Evolutionary conservation across 1,140 invertebrate genomes (phyloP).

Genomic region (Aethina tumida): DNA sequence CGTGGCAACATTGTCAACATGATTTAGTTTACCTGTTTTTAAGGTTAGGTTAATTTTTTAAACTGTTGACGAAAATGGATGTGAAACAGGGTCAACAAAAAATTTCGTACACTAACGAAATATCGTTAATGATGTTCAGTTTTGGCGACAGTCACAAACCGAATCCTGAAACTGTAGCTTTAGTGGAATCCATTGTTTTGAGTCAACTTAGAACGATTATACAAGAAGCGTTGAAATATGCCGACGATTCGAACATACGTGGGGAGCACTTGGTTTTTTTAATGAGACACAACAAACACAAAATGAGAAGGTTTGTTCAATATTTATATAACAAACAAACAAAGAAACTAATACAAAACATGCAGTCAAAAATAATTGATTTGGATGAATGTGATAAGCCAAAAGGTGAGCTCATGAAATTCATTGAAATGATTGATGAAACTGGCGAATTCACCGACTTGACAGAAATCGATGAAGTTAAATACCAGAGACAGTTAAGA

Average conservation of each 20-base stretch:
- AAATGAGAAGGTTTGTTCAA: constrained; percentile 35
- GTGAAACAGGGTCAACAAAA: constrained; percentile 21
- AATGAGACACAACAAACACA: constrained; percentile 48
- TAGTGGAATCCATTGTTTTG: constrained; percentile 56
- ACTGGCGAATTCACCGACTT: constrained; percentile 44
- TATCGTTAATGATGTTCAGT: constrained; percentile 62
- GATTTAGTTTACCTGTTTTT: constrained; percentile 9
- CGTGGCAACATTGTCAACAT: constrained; percentile 1
- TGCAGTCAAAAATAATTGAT: constrained; percentile 12
- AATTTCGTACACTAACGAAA: constrained; percentile 44
- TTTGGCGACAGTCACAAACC: constrained; percentile 60
- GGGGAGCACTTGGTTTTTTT: constrained; percentile 54
- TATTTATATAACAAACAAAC: constrained; percentile 30
- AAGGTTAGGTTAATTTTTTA: constrained; percentile 4
- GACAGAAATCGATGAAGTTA: constrained; percentile 40
- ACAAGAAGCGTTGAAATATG: constrained; percentile 44
- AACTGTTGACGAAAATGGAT: constrained; percentile 1
- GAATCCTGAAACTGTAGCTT: constrained; percentile 50
- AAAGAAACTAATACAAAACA: constrained; percentile 32
- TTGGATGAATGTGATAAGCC: constrained; percentile 17
- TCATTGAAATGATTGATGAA: constrained; percentile 45
- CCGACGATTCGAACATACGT: constrained; percentile 37
- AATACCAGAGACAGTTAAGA: constrained; percentile 40
- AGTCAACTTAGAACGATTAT: constrained; percentile 50
- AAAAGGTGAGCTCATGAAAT: constrained; percentile 32